Conservation (phyloP, 2,797 vertebrate genomes). For the Pempheris klunzingeri region DNA sequence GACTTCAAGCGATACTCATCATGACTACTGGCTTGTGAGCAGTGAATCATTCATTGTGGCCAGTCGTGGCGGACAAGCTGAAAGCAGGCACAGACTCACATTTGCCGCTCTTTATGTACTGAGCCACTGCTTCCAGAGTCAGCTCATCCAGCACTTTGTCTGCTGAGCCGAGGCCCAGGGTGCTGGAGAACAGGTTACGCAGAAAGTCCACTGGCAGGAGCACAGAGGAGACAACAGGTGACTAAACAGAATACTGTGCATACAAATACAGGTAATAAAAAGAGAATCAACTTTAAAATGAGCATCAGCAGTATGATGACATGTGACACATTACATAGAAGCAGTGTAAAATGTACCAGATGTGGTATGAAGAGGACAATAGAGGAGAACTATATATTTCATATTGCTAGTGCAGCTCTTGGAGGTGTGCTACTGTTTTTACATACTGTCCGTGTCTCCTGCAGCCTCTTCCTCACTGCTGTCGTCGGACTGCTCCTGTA, state of each 20-base stretch:
- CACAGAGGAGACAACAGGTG: slow-evolving; percentile 5
- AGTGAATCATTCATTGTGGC: background rate
- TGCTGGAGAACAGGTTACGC: slow-evolving; percentile 90
- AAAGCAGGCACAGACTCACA: slow-evolving; percentile 81
- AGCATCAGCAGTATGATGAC: background rate
- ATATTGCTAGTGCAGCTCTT: background rate
- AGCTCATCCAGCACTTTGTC: slow-evolving; percentile 92
- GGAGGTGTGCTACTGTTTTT: background rate
- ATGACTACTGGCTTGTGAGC: background rate
- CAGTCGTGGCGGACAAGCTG: background rate
- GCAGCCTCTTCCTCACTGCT: slow-evolving; percentile 86
- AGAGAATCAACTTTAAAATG: background rate
- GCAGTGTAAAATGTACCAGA: background rate
- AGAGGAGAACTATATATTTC: background rate
- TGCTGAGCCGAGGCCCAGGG: slow-evolving; percentile 85
- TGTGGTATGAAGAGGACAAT: background rate
- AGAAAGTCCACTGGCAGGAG: slow-evolving; percentile 90
- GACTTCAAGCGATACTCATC: slow-evolving; percentile 12
- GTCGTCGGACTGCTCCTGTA: slow-evolving; percentile 83
- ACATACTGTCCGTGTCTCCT: slow-evolving; percentile 87
- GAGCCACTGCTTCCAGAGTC: slow-evolving; percentile 88
- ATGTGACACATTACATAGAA: background rate
- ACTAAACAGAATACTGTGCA: background rate
- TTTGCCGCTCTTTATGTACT: slow-evolving; percentile 90
- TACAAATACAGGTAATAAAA: background rate